Percentiles rank a stretch among this genome's conserved stretches.
Conservation (phyloP, 2,888 invertebrate species). For the Cyclophora punctaria region DNA sequence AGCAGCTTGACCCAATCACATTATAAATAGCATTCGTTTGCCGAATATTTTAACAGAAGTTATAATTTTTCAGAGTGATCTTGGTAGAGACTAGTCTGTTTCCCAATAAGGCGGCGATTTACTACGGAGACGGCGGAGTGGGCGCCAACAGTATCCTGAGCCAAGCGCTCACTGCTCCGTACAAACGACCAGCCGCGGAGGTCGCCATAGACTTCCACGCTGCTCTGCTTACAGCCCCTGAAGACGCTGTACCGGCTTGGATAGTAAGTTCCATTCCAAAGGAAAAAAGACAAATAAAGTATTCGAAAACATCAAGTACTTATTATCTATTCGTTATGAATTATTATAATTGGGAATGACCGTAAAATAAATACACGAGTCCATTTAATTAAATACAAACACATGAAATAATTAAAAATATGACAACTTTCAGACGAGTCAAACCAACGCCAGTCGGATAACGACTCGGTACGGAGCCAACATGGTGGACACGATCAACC, state of each 20-base stretch:
- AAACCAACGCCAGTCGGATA: conserved; percentile 35
- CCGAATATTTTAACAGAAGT: too few species aligned
- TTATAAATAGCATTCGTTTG: too few species aligned
- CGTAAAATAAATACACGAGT: not conserved
- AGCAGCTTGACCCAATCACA: too few species aligned
- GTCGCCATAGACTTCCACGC: conserved; percentile 43
- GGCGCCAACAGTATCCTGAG: conserved; percentile 54
- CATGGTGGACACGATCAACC: conserved; percentile 80
- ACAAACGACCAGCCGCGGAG: conserved; percentile 33
- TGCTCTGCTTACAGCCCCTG: conserved; percentile 41
- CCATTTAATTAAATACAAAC: not conserved
- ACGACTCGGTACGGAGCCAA: conserved; percentile 79
- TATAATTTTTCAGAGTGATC: conserved; percentile 36
- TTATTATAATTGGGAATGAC: too few species aligned
- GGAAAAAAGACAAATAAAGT: too few species aligned
- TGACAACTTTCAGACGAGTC: conserved; percentile 45
- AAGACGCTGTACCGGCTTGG: conserved; percentile 47
- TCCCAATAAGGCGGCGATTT: conserved; percentile 35
- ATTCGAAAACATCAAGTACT: too few species aligned
- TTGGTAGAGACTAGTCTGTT: conserved; percentile 44
- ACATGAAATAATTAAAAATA: not conserved
- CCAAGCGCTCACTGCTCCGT: conserved; percentile 32
- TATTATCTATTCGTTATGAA: too few species aligned
- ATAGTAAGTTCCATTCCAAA: conserved; percentile 34
- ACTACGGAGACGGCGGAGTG: conserved; percentile 44